These are phyloP conservation scores for Cygnus atratus DNA, from an alignment of 2,113 vertebrate species.

Conservation along the genomic window DNA sequence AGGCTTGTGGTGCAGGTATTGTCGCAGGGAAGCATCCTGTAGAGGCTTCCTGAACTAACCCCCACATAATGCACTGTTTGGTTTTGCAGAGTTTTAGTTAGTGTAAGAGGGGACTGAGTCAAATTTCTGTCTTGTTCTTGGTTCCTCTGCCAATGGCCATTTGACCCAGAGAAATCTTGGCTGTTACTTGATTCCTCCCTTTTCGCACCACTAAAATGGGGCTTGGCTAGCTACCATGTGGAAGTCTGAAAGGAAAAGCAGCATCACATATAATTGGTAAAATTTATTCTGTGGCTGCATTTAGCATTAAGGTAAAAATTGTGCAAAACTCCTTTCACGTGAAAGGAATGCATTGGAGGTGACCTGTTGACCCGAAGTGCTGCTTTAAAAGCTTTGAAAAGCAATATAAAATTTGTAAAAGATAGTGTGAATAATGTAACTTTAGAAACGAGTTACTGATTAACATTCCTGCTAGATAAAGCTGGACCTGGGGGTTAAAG, in stretches of 20 bases:
- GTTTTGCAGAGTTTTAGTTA: neutral
- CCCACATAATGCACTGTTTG: neutral
- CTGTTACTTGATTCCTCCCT: neutral
- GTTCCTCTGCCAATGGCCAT: neutral
- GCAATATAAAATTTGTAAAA: neutral
- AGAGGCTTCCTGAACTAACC: neutral
- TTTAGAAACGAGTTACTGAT: neutral
- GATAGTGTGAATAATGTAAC: accelerated
- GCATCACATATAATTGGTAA: neutral
- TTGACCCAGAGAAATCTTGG: neutral
- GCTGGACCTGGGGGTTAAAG: neutral
- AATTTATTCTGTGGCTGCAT: neutral
- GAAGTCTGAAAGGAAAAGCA: neutral
- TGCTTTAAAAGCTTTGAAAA: constrained; percentile 37
- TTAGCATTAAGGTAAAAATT: neutral
- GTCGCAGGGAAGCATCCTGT: neutral
- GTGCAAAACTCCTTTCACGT: neutral
- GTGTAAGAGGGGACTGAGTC: neutral
- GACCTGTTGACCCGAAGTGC: neutral
- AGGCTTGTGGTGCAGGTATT: neutral
- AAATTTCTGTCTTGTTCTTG: neutral
- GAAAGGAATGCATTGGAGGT: neutral
- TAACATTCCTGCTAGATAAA: neutral
- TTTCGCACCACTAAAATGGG: neutral
- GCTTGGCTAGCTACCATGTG: neutral